Conservation (phyloP, 2,888 invertebrate genomes). For the Apotomis turbidana region DNA sequence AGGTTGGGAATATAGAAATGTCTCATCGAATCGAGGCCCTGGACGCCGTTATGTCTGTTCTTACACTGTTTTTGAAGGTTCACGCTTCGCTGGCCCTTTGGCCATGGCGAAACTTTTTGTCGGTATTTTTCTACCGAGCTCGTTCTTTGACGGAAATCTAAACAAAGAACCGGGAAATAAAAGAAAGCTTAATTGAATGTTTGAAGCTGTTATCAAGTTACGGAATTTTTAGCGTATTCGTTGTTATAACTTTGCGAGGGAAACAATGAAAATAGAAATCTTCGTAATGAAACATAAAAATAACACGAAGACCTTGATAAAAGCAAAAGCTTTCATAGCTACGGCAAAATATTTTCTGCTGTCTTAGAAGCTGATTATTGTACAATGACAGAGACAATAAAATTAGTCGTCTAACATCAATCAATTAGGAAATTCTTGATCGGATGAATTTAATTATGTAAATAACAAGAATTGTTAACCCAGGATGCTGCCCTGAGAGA, state of each 20-base stretch:
- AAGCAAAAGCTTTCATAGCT: background rate
- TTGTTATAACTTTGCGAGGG: slow-evolving; percentile 41
- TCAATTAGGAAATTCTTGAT: background rate
- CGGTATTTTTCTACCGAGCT: slow-evolving; percentile 58
- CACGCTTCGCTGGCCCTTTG: slow-evolving; percentile 62
- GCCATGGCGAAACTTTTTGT: slow-evolving; percentile 61
- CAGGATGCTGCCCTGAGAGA: background rate
- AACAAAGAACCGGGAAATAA: slow-evolving; percentile 67
- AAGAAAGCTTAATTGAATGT: slow-evolving; percentile 66
- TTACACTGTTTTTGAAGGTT: slow-evolving; percentile 59
- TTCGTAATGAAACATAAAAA: slow-evolving; percentile 12
- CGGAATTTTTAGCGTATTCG: slow-evolving; percentile 53
- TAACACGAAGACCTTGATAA: background rate
- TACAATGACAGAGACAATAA: background rate
- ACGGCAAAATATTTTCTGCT: background rate
- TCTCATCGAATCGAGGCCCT: too few relatives aligned
- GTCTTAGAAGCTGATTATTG: too few relatives aligned
- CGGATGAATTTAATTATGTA: background rate
- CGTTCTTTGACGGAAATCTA: slow-evolving; percentile 62
- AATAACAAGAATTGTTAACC: background rate
- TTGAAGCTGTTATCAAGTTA: slow-evolving; percentile 58
- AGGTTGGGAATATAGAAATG: too few relatives aligned
- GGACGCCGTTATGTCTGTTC: slow-evolving; percentile 39
- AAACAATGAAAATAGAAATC: slow-evolving; percentile 28
- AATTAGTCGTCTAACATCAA: background rate